A percentile compares a stretch with the other conserved stretches of the same genome.
phyloP scores from a whole-genome alignment of 2,888 invertebrate genomes.

The Terebella lapidaria region DNA sequence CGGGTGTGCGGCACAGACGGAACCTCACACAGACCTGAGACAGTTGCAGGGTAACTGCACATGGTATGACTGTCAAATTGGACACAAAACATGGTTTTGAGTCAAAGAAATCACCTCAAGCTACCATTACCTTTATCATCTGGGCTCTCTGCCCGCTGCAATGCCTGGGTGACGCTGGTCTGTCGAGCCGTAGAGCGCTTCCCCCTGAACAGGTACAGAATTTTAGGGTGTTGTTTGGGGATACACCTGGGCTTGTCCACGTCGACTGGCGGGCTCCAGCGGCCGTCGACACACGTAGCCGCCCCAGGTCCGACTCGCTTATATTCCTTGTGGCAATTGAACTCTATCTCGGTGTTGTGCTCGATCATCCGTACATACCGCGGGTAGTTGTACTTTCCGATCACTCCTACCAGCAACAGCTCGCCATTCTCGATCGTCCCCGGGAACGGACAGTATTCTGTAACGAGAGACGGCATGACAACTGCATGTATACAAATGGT shows the following conservation, averaged over 20 bases:
- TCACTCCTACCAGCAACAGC: constrained; percentile 85
- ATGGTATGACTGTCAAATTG: too few species aligned
- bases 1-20: neutral
- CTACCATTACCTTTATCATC: neutral
- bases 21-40: constrained; percentile 1
- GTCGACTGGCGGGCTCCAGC: constrained; percentile 88
- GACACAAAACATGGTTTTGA: neutral
- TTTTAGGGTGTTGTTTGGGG: constrained; percentile 23
- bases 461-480: constrained; percentile 3
- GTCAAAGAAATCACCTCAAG: neutral
- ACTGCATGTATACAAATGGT: neutral
- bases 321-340: constrained; percentile 47
- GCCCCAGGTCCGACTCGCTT: constrained; percentile 51
- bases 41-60: neutral
- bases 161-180: too few species aligned
- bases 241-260: constrained; percentile 54
- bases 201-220: constrained; percentile 21
- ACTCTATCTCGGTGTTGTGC: constrained; percentile 44
- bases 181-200: constrained; percentile 7
- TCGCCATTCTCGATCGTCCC: constrained; percentile 84
- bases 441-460: constrained; percentile 61
- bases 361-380: constrained; percentile 67
- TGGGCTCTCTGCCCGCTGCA: too few species aligned
- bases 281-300: constrained; percentile 89
- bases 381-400: constrained; percentile 91